These are phyloP conservation scores for Saxicola maurus DNA, from an alignment of 2,797 vertebrate species.

Conservation along the genomic window DNA sequence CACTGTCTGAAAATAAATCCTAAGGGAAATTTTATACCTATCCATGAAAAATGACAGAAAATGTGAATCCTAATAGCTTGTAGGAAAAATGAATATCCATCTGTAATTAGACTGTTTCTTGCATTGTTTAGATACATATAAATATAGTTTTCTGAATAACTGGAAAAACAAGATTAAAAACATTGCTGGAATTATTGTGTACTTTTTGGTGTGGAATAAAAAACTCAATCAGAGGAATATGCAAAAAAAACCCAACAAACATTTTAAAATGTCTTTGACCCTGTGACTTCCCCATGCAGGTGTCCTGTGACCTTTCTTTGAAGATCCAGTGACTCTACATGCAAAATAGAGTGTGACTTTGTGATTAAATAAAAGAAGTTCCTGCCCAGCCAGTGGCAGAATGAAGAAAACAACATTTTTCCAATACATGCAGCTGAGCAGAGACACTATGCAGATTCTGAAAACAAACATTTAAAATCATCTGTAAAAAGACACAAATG, in stretches of 20 bases:
- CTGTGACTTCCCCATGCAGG: neutral
- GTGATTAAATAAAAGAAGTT: neutral
- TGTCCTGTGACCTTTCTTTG: neutral
- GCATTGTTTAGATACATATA: neutral
- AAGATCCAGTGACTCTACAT: neutral
- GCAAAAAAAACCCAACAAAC: neutral
- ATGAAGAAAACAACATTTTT: neutral
- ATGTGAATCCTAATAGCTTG: neutral
- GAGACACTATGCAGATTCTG: neutral
- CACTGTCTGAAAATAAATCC: fast-evolving
- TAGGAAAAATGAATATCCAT: neutral
- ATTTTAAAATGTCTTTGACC: neutral
- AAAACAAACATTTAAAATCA: neutral
- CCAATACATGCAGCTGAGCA: neutral
- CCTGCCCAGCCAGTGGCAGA: neutral
- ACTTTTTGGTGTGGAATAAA: neutral
- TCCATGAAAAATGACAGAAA: neutral
- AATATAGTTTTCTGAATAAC: neutral
- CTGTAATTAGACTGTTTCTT: neutral
- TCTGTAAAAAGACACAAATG: neutral
- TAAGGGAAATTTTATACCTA: neutral
- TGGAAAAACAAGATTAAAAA: neutral
- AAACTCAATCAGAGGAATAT: neutral
- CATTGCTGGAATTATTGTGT: neutral
- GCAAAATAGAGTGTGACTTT: neutral